A percentile compares a stretch with the other conserved stretches of the same genome.
Evolutionary conservation across 2,797 vertebrate species (phyloP).

Genomic region (Apogon talboti): DNA sequence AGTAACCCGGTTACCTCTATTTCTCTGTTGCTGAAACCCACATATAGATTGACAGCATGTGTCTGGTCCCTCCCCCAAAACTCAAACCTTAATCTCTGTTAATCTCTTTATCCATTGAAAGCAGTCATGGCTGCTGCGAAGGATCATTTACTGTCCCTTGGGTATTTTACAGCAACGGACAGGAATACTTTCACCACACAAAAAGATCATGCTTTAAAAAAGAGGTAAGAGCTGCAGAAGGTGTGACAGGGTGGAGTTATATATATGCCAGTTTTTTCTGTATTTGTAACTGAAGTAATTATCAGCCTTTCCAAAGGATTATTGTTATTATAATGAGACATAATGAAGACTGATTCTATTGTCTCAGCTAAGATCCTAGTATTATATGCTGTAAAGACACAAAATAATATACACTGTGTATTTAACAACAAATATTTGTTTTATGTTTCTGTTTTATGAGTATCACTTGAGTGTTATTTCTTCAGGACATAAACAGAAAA

Average conservation of each 20-base stretch:
- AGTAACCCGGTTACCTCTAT: constrained; percentile 7
- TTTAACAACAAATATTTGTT: too few relatives aligned
- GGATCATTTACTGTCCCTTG: constrained; percentile 57
- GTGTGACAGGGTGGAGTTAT: neutral
- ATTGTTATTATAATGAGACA: too few relatives aligned
- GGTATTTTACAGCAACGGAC: constrained; percentile 36
- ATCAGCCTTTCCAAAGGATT: too few relatives aligned
- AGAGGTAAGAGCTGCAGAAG: constrained; percentile 65
- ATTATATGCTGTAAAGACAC: too few relatives aligned
- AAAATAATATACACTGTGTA: too few relatives aligned
- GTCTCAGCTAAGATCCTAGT: too few relatives aligned
- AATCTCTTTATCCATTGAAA: constrained; percentile 72
- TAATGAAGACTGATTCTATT: too few relatives aligned
- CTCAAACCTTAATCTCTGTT: constrained; percentile 77
- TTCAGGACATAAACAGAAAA: too few relatives aligned
- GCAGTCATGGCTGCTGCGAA: constrained; percentile 59
- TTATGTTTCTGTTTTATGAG: too few relatives aligned
- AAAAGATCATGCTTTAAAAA: constrained; percentile 28
- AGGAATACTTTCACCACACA: constrained; percentile 47
- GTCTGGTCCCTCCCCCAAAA: constrained; percentile 53
- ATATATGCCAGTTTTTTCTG: neutral
- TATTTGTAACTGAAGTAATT: too few relatives aligned
- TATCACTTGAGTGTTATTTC: too few relatives aligned
- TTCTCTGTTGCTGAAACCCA: neutral
- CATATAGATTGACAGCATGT: constrained; percentile 25